These are phyloP conservation scores for Empis livida DNA, from an alignment of 2,888 invertebrate genomes.

Conservation along the genomic window DNA sequence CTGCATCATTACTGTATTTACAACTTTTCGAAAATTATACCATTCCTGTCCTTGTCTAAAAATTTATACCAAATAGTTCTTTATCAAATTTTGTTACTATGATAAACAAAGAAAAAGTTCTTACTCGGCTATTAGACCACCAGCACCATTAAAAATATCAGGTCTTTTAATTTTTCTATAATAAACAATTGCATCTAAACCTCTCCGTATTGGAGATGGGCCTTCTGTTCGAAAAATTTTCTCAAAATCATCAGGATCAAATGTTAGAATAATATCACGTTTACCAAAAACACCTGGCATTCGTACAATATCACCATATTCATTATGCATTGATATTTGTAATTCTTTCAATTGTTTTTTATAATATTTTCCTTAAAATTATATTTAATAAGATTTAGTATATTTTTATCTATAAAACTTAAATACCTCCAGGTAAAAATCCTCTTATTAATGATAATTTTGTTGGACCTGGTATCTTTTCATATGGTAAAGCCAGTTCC, in stretches of 20 bases:
- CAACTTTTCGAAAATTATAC: constrained; percentile 48
- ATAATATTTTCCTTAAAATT: constrained; percentile 7
- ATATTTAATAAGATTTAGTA: not conserved
- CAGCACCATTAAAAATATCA: constrained; percentile 13
- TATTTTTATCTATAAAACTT: not conserved
- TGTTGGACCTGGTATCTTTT: constrained; percentile 23
- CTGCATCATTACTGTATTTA: constrained; percentile 50
- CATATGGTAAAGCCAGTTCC: constrained; percentile 21
- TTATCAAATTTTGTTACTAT: no score
- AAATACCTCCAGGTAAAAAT: constrained; percentile 25
- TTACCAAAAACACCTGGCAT: constrained; percentile 26
- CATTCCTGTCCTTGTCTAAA: constrained; percentile 48
- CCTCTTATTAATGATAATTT: constrained; percentile 18
- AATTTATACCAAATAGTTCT: constrained; percentile 5
- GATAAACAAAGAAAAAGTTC: not conserved
- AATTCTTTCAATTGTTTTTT: constrained; percentile 4
- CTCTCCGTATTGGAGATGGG: constrained; percentile 15
- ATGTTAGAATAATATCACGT: constrained; percentile 27
- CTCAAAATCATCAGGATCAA: constrained; percentile 37
- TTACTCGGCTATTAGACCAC: constrained; percentile 18
- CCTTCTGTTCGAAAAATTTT: constrained; percentile 23
- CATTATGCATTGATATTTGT: constrained; percentile 2
- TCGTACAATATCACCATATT: constrained; percentile 29
- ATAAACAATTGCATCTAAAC: constrained; percentile 28
- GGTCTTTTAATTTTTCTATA: constrained; percentile 29